Conservation (phyloP, 2,797 vertebrate genomes). For the Cacajao melanocephalus region DNA sequence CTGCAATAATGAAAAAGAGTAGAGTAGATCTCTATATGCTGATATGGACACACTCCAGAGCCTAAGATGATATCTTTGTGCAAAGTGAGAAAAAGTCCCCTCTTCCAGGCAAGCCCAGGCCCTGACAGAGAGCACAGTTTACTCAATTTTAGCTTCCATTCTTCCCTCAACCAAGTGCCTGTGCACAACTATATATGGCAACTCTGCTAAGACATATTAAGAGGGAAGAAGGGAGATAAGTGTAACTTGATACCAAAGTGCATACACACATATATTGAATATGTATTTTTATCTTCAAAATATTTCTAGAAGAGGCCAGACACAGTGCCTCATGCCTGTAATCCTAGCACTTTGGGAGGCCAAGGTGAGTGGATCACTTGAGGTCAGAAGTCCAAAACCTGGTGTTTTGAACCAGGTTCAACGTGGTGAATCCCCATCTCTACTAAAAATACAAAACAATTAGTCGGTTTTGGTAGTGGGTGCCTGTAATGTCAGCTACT, state of each 20-base stretch:
- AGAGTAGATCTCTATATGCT: neutral
- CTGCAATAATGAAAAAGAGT: neutral
- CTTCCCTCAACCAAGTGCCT: neutral
- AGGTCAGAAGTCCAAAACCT: too few species aligned
- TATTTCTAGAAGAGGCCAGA: slow-evolving; percentile 1
- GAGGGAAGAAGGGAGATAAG: neutral
- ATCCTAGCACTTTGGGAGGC: too few species aligned
- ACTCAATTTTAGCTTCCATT: neutral
- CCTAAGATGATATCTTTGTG: neutral
- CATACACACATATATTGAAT: slow-evolving; percentile 40
- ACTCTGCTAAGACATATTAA: neutral
- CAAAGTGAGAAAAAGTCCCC: neutral
- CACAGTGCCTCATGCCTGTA: too few species aligned
- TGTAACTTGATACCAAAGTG: slow-evolving; percentile 26
- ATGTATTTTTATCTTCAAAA: slow-evolving; percentile 50
- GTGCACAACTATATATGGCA: neutral
- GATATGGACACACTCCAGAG: neutral
- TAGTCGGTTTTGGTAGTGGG: too few species aligned
- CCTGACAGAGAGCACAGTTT: neutral
- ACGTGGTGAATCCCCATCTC: too few species aligned
- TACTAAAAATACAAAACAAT: too few species aligned
- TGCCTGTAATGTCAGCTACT: too few species aligned
- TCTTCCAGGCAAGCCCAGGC: neutral
- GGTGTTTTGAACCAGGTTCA: too few species aligned
- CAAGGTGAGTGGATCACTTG: too few species aligned